Evolutionary conservation across 2,888 invertebrate genomes (phyloP).

Genomic region (Pogonocherus hispidulus): DNA sequence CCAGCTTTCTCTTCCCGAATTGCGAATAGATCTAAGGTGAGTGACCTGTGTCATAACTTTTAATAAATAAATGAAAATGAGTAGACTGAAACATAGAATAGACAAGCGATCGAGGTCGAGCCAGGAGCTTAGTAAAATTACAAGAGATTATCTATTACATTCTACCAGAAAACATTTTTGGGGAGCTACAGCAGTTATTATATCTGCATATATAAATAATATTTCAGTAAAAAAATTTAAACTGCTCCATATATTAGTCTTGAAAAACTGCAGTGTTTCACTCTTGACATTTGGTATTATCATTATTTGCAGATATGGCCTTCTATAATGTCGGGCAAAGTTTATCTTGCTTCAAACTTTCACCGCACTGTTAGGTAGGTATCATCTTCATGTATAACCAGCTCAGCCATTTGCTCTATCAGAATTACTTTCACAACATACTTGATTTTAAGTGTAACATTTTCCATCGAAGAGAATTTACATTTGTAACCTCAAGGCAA

Average conservation of each 20-base stretch:
- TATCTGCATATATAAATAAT: too few species aligned
- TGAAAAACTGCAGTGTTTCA: background rate
- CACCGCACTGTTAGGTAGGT: constrained; percentile 19
- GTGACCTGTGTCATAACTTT: background rate
- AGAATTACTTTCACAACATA: constrained; percentile 19
- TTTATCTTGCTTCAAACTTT: constrained; percentile 15
- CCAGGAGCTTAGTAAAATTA: too few species aligned
- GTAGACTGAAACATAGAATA: background rate
- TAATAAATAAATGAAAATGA: background rate
- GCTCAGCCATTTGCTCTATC: constrained; percentile 11
- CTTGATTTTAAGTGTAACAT: background rate
- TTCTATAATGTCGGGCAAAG: constrained; percentile 1
- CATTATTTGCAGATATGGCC: background rate
- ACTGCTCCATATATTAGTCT: background rate
- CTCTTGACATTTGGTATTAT: background rate
- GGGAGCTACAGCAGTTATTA: too few species aligned
- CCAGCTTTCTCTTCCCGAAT: constrained; percentile 7
- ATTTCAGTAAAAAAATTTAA: background rate
- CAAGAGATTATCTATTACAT: too few species aligned
- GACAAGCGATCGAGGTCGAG: too few species aligned
- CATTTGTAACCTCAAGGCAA: constrained; percentile 3
- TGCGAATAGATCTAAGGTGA: background rate
- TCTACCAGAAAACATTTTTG: too few species aligned
- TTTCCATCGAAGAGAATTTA: background rate
- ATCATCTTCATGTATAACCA: constrained; percentile 11